Base-by-base conservation (phyloP, 2,888 invertebrate species). In the Apomyelois bistriatella region DNA sequence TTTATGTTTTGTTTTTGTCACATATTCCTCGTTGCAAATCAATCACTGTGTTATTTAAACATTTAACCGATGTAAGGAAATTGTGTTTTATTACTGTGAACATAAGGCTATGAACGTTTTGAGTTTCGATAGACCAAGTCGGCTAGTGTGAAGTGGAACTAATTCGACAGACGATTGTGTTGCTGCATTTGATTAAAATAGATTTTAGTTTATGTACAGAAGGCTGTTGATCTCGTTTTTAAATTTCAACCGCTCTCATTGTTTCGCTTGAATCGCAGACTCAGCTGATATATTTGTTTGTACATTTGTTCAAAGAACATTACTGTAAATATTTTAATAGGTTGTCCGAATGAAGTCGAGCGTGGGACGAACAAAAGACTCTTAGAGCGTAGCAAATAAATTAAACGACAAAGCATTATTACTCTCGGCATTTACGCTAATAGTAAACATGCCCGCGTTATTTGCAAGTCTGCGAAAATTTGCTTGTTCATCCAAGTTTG, bases 31-130 rank as follows among this genome's bases (percentile, higher is more conserved):
- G 70, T 68, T 59, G 66, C 73, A 70, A 77, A 80, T 82, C 79
- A 79, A 80, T 83, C 79, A 74, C 66, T 61, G 70, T 68, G 65
- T 74, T 77, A 70, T 80, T 79, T 73, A 72, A 76, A 79, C 74
- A 70, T 60, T 53, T 55, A 58, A 58, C 70, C 69, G 65, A 70
- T 62, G 57, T 40, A 42, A 43, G 58, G 56, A 76, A 72, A 69
- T 70, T 68, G 69, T 65, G 62, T 65, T 72, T 65, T 76, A 75
- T 73, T 74, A 68, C 68, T 66, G 66, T 69, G 60, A 71, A 63
- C 66, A 60, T 69, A 68, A 53, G 15, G 46, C 22, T 59, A 58
- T 48, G 12, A 37, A 10, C 28, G 16, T 16, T 10, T 40, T 15
- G 22, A 36, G 10, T 38, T 43, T 43, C 37, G 52, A 36, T 35